phyloP scores from a whole-genome alignment of 2,797 vertebrate genomes.

The Sebastes kiyomatsui region DNA sequence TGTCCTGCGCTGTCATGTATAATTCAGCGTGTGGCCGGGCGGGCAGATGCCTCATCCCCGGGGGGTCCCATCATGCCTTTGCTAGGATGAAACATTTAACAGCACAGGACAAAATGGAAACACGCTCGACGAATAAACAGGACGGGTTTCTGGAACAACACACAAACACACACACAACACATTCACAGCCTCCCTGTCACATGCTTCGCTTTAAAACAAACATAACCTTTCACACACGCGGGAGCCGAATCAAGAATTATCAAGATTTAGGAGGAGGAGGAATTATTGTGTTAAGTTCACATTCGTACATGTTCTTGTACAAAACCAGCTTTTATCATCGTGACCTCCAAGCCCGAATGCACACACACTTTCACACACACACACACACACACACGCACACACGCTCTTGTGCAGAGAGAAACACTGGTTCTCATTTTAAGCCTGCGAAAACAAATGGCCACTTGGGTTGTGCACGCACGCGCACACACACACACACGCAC shows the following conservation, averaged over 20 bases:
- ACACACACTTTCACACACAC: neutral
- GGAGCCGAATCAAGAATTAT: neutral
- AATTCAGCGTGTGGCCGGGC: conserved; percentile 80
- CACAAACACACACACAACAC: conserved; percentile 12
- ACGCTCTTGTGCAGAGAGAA: neutral
- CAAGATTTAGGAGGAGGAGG: neutral
- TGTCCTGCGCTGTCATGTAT: conserved; percentile 79
- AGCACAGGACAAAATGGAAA: conserved; percentile 85
- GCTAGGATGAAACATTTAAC: conserved; percentile 85
- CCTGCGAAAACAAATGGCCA: conserved; percentile 42
- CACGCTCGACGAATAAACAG: conserved; percentile 80
- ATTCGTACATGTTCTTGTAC: neutral
- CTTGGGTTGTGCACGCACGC: conserved; percentile 25
- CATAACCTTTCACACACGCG: neutral
- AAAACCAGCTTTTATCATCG: neutral
- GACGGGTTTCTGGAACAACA: conserved; percentile 59
- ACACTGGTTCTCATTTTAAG: conserved; percentile 48
- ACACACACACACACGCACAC: neutral
- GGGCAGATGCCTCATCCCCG: conserved; percentile 80
- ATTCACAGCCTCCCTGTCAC: neutral
- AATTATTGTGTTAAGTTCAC: neutral
- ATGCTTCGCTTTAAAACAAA: conserved; percentile 13
- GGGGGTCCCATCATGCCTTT: conserved; percentile 77
- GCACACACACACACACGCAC: neutral
- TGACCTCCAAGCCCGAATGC: neutral